Evolutionary conservation across 2,113 vertebrate genomes (phyloP), one percentile per base, ranked within the genome.

Genomic region (Chamaea fasciata): DNA sequence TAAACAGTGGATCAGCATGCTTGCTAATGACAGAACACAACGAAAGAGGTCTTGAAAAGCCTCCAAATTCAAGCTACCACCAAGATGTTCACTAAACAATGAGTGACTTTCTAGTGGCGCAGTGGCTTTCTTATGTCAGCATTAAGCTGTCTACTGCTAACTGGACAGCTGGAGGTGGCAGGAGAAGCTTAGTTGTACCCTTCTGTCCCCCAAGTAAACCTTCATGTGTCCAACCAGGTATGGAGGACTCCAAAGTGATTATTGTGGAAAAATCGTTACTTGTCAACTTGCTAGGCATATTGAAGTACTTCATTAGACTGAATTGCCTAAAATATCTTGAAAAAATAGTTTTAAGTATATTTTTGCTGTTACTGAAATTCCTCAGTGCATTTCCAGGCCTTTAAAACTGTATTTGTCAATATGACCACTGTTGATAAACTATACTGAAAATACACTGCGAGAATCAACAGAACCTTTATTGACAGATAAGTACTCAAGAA

Each of bases 1-100:
- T 90, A 95, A 96, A 95, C 80, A 92, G 83, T 3, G 2, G 30
- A 74, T 93, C 78, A 70, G 78, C 78, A 79, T 85, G 63, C 47
- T 62, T 77, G 62, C 28, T 63, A 69, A 55, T 69, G 55, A 76
- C 17, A 71, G 73, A 91, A 86, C 26, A 52, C 78, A 92, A 79
- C 68, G 67, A 70, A 88, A 83, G 67, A 79, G 39, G 30, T 83
- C 67, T 52, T 90, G 75, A 92, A 94, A 94, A 86, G 12, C 22
- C 47, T 95, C 84, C 64, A 90, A 65, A 46, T 82, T 95, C 31
- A 73, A 23, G 50, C 31, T 62, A 26, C n/a, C 49, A 85, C 67
- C 22, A 55, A 55, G 53, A 62, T 52, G 55, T 39, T 85, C 55
- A 15, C 31, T 68, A 46, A 91, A 75, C 33, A 71, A 28, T 46